Percentiles rank a stretch among this genome's conserved stretches.
Evolutionary conservation across 2,113 vertebrate genomes (phyloP).

Genomic region (Lepus timidus): DNA sequence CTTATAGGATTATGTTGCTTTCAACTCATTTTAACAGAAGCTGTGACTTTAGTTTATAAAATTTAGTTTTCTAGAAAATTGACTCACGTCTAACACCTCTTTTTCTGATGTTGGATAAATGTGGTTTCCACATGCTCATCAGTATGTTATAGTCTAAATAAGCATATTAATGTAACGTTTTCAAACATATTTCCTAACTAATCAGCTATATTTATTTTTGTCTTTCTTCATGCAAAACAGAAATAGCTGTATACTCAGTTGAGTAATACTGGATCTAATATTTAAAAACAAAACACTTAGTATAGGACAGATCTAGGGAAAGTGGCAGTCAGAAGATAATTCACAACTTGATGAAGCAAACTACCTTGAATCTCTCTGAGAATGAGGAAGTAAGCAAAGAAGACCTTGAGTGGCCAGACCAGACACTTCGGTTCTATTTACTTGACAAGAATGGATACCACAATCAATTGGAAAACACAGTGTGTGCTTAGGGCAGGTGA

Average conservation of each 20-base stretch:
- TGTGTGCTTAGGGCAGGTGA: constrained; percentile 66
- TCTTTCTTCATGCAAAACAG: not conserved
- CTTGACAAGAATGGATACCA: constrained; percentile 77
- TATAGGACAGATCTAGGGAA: not conserved
- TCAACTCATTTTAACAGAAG: not conserved
- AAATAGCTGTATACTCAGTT: constrained; percentile 32
- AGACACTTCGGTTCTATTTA: constrained; percentile 79
- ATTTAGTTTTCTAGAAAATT: constrained; percentile 24
- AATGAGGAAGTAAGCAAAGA: not conserved
- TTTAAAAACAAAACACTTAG: not conserved
- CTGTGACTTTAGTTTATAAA: constrained; percentile 37
- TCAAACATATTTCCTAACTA: constrained; percentile 33
- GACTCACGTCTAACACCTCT: not conserved
- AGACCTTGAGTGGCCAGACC: constrained; percentile 43
- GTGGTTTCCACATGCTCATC: constrained; percentile 19
- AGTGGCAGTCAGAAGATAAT: not conserved
- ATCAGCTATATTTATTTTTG: constrained; percentile 10
- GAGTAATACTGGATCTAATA: not conserved
- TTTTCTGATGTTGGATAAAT: constrained; percentile 40
- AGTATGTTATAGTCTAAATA: constrained; percentile 1
- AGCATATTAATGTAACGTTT: constrained; percentile 35
- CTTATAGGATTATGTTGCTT: not conserved
- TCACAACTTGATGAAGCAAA: constrained; percentile 22
- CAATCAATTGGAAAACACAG: constrained; percentile 67
- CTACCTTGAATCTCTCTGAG: not conserved